Percentiles rank a stretch among this genome's conserved stretches.
Conservation (phyloP, 2,113 vertebrate genomes). For the Pleuronectes platessa region DNA sequence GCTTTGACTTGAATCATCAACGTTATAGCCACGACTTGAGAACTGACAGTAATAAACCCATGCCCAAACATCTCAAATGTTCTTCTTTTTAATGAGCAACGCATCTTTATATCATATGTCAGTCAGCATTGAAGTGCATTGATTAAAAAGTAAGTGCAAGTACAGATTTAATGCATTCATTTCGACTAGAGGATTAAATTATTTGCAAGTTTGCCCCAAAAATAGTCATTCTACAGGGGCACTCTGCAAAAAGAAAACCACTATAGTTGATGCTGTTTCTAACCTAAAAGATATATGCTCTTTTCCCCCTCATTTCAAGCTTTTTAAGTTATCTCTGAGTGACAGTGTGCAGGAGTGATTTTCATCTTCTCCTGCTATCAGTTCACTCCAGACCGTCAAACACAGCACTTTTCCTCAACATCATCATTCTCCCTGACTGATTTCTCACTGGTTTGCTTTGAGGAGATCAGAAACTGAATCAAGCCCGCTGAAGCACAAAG, state of each 20-base stretch:
- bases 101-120: slow-evolving; percentile 87
- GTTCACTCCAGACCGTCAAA: slow-evolving; percentile 63
- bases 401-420: slow-evolving; percentile 60
- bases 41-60: slow-evolving; percentile 74
- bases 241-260: slow-evolving; percentile 77
- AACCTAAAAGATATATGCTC: slow-evolving; percentile 89
- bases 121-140: slow-evolving; percentile 92
- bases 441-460: slow-evolving; percentile 62
- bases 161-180: slow-evolving; percentile 95
- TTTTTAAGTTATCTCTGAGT: slow-evolving; percentile 73
- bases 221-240: slow-evolving; percentile 84
- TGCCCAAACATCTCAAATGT: slow-evolving; percentile 77
- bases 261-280: slow-evolving; percentile 92
- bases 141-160: slow-evolving; percentile 97
- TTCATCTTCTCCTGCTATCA: slow-evolving; percentile 58
- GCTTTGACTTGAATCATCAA: slow-evolving; percentile 55
- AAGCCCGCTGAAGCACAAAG: slow-evolving; percentile 76
- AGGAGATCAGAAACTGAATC: slow-evolving; percentile 73
- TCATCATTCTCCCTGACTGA: slow-evolving; percentile 76
- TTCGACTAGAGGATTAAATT: slow-evolving; percentile 84
- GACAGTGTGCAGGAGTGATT: slow-evolving; percentile 63
- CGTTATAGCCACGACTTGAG: slow-evolving; percentile 55
- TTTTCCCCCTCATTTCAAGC: slow-evolving; percentile 67
- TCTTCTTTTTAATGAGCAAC: slow-evolving; percentile 79
- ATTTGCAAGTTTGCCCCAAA: slow-evolving; percentile 73